These are phyloP conservation scores for Leontocebus nigricollis DNA, from an alignment of 2,797 vertebrate genomes.

Conservation along the genomic window DNA sequence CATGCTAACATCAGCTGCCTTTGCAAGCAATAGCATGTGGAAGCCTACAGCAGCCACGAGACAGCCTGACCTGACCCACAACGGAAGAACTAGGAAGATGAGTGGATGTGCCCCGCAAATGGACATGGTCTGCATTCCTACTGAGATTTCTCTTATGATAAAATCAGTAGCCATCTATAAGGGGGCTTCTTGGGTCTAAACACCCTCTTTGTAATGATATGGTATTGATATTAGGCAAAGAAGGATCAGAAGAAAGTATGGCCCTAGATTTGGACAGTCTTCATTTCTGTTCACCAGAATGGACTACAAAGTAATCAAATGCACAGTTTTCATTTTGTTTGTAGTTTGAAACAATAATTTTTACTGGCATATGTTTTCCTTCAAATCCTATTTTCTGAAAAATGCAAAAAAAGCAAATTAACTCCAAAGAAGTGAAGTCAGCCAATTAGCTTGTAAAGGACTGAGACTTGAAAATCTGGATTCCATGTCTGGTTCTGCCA, in stretches of 20 bases:
- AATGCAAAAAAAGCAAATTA: background rate
- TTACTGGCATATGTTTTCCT: background rate
- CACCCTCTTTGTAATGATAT: background rate
- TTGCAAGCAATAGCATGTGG: background rate
- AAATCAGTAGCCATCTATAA: background rate
- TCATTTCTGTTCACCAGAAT: background rate
- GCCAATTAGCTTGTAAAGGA: background rate
- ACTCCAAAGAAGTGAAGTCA: constrained; percentile 19
- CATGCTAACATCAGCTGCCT: background rate
- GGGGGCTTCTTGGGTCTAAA: background rate
- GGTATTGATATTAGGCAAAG: background rate
- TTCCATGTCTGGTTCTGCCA: background rate
- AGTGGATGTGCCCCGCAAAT: background rate
- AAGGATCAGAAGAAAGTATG: background rate
- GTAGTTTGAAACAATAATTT: background rate
- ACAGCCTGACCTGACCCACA: background rate
- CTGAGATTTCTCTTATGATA: background rate
- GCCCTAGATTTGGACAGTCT: background rate
- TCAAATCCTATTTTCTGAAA: constrained; percentile 45
- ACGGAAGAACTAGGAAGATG: background rate
- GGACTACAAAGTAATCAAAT: background rate
- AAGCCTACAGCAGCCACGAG: rapidly evolving
- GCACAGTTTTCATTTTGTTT: background rate
- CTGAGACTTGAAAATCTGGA: background rate
- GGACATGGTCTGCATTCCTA: background rate